Base-by-base conservation (phyloP, 2,888 invertebrate genomes). In the Brachypterus glaber region DNA sequence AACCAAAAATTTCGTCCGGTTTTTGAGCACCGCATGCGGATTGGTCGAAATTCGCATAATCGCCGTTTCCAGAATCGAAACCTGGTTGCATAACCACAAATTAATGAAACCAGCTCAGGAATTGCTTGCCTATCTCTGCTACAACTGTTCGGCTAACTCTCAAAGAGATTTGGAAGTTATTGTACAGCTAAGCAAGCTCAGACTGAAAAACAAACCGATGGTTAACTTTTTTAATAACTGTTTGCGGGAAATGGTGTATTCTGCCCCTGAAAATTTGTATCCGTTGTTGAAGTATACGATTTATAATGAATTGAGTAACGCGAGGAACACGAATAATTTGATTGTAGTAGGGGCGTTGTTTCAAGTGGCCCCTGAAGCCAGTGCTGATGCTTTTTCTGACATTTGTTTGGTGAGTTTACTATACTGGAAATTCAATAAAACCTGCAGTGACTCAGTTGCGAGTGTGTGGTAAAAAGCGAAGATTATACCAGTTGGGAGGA, bases 61-160 rank as follows among this genome's bases (percentile, higher is more conserved):
- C 35, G 81, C 85, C 0, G 81, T 84, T 1, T 77, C 82, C 1
- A 79, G 87, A 1, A 71, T 96, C 13, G 96, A 96, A 62, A 77
- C 84, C 51, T 96, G 95, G 95, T 71, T 96, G 40, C 92, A 93
- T 62, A 95, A 95, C 60, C 92, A 93, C 43, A 97, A 96, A 72
- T 68, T 93, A 36, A 86, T 88, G 71, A 81, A 89, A 53, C 79
- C 85, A 14, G 92, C 92, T 0, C 92, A 93, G 62, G 96, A 96
- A 65, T 65, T 97, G 36, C 68, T 97, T 16, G 83, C 92, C 37
- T 82, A 87, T 54, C 77, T 96, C 48, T 95, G 93, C 62, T 79
- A 83, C 52, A 97, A 97, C 68, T 89, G 91, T 50, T 83, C 82
- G 12, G 71, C 76, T 3, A 74, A 72, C 48, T 76, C 77, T 4